Percentiles rank a stretch among this genome's conserved stretches.
These are phyloP conservation scores for Eledone cirrhosa DNA, from an alignment of 2,888 invertebrate genomes.

Conservation along the genomic window DNA sequence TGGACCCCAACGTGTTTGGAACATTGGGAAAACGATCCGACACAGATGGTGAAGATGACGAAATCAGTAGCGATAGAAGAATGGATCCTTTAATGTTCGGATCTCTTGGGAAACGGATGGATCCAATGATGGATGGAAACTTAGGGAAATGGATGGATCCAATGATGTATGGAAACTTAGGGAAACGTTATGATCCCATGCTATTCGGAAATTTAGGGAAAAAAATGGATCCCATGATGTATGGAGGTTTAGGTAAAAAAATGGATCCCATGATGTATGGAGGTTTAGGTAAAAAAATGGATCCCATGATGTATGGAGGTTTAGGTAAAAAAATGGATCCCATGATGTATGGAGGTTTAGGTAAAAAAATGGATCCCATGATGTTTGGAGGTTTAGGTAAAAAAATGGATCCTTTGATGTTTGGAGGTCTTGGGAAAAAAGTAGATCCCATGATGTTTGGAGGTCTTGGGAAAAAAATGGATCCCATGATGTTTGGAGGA, in stretches of 20 bases:
- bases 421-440: neutral
- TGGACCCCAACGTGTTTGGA: neutral
- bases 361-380: neutral
- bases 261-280: neutral
- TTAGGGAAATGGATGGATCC: neutral
- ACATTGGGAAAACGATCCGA: too few species aligned
- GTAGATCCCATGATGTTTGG: slow-evolving; percentile 8
- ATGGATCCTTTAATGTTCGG: neutral
- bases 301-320: neutral
- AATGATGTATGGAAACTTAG: neutral
- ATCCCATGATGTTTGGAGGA: neutral
- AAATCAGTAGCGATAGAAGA: neutral
- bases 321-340: neutral
- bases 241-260: neutral
- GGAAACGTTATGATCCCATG: neutral
- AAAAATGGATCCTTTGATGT: neutral
- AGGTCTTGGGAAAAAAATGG: neutral
- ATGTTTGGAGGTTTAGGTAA: slow-evolving; percentile 10
- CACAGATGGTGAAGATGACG: too few species aligned
- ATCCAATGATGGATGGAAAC: neutral
- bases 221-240: slow-evolving; percentile 6
- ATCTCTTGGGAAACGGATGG: neutral
- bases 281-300: neutral
- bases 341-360: neutral
- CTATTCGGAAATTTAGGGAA: neutral